phyloP scores from a whole-genome alignment of 2,888 invertebrate genomes.

The Protodeltote pygarga region DNA sequence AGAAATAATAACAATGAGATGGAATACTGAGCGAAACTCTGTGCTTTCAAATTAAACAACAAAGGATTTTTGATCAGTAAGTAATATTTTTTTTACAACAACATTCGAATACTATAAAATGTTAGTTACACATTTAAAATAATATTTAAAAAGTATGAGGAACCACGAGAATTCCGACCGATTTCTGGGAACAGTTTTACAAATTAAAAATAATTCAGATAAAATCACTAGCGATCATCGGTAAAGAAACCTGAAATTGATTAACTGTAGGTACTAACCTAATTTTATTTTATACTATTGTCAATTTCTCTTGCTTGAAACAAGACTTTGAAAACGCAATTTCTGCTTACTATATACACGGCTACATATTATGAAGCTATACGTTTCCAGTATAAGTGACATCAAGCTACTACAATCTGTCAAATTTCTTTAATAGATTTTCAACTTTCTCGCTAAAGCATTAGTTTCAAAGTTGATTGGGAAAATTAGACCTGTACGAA shows the following conservation, averaged over 20 bases:
- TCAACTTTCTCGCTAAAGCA: too few species aligned
- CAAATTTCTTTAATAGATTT: too few species aligned
- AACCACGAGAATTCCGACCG: conserved; percentile 12
- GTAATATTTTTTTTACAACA: conserved; percentile 10
- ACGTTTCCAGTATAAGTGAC: too few species aligned
- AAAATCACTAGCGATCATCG: conserved; percentile 6
- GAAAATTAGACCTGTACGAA: too few species aligned
- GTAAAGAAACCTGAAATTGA: background rate
- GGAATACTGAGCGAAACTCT: conserved; percentile 12
- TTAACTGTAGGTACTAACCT: background rate
- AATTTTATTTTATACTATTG: background rate
- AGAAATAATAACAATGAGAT: conserved; percentile 22
- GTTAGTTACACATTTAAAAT: conserved; percentile 27
- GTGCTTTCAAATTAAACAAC: conserved; percentile 8
- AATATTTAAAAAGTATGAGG: conserved; percentile 11
- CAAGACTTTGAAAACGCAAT: background rate
- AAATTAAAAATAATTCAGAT: background rate
- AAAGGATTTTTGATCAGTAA: conserved; percentile 20
- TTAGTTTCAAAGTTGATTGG: too few species aligned
- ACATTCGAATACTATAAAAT: conserved; percentile 11
- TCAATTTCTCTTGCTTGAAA: background rate
- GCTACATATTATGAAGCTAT: too few species aligned
- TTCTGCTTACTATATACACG: too few species aligned
- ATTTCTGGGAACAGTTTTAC: background rate
- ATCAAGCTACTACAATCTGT: too few species aligned